Conservation (phyloP, 2,888 invertebrate species). For the Papilio protenor region DNA sequence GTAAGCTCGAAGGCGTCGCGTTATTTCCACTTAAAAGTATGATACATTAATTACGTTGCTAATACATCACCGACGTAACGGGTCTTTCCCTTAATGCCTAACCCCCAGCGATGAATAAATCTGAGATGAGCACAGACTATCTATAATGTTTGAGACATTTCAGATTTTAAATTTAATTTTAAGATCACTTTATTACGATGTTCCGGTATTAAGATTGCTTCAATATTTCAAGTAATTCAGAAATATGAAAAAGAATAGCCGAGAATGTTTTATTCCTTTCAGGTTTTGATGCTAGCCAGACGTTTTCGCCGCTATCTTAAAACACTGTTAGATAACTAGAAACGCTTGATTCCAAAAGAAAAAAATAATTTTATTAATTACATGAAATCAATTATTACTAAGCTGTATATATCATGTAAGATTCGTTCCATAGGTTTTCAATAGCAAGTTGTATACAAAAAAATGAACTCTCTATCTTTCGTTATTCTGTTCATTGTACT, state of each 20-base stretch:
- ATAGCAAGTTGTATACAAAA: too few species aligned
- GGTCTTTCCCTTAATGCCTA: conserved; percentile 47
- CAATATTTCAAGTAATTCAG: background rate
- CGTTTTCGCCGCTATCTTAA: too few species aligned
- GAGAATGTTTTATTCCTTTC: background rate
- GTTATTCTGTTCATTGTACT: conserved; percentile 46
- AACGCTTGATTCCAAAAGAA: too few species aligned
- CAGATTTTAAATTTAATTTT: background rate
- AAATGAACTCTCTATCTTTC: conserved; percentile 31
- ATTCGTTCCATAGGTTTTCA: too few species aligned
- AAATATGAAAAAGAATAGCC: background rate
- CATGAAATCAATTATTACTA: too few species aligned
- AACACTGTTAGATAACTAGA: too few species aligned
- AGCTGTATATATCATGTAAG: too few species aligned
- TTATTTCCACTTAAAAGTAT: conserved; percentile 39
- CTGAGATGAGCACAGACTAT: conserved; percentile 45
- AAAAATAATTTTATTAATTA: too few species aligned
- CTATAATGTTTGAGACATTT: background rate
- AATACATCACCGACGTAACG: conserved; percentile 47
- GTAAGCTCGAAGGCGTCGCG: background rate
- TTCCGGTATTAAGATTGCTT: background rate
- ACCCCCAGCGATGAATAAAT: conserved; percentile 49
- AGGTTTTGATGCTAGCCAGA: background rate
- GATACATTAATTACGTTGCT: conserved; percentile 46
- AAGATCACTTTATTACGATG: background rate